Evolutionary conservation across 2,113 vertebrate genomes (phyloP).

Genomic region (Elephas maximus): DNA sequence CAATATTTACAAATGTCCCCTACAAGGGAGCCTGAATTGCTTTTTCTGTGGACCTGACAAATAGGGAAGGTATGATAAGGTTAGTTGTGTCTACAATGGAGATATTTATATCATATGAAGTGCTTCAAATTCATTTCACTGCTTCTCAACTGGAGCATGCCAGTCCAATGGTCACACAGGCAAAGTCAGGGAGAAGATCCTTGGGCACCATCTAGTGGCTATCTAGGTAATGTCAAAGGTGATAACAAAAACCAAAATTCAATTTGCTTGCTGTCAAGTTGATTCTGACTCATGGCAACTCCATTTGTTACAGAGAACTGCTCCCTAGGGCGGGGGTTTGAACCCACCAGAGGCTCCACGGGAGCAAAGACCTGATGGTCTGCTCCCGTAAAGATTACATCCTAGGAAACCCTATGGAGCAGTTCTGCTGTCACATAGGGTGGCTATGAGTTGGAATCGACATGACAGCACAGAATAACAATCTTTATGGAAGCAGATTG

Average conservation of each 20-base stretch:
- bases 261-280: background rate
- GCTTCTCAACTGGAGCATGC: background rate
- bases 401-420: too few relatives aligned
- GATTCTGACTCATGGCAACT: background rate
- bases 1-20: background rate
- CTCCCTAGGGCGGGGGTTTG: background rate
- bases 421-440: too few relatives aligned
- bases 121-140: background rate
- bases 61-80: background rate
- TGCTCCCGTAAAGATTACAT: too few relatives aligned
- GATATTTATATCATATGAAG: background rate
- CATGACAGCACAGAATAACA: too few relatives aligned
- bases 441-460: too few relatives aligned
- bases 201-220: conserved; percentile 72
- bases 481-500: too few relatives aligned
- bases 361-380: too few relatives aligned
- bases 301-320: background rate
- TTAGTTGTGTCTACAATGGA: background rate
- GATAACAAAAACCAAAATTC: background rate
- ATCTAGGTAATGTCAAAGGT: background rate
- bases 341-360: too few relatives aligned
- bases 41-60: background rate
- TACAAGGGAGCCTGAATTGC: background rate
- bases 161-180: fast-evolving
- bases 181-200: background rate